Evolutionary conservation across 2,113 vertebrate species (phyloP), one percentile per base, ranked within the genome.

Genomic region (Malurus cyaneus): DNA sequence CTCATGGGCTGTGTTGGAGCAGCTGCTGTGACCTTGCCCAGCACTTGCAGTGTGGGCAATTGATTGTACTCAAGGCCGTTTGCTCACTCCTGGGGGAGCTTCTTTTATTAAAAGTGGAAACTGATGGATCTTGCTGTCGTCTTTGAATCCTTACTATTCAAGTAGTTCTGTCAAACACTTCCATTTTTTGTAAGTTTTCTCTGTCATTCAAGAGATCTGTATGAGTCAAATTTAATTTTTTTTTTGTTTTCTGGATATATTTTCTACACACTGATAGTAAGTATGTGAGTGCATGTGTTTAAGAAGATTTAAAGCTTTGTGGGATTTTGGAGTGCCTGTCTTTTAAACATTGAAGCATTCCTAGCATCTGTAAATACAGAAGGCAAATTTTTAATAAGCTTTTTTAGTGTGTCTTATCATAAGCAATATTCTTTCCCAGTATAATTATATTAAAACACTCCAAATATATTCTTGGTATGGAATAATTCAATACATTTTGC

Each of bases 1-100:
- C 0, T 4, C 24, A 1, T 17, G 0, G 15, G 11, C 62, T 23
- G 25, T 15, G 1, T 34, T 62, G 18, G n/a, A 31, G n/a, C 64
- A 73, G 69, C 72, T 92, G 56, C 77, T 64, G 39, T 70, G 61
- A 89, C 42, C 70, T 87, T 91, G 81, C 61, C 64, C 52, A 47
- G 77, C 56, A 44, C 26, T 71, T 54, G 32, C 56, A 26, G 69
- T 62, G 80, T 56, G 2, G 4, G 34, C 47, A 20, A 18, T 46
- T n/a, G 21, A 9, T 84, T 77, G 36, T 21, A 7, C 31, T 67
- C 1, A 0, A 47, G 41, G 31, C 50, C 8, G 39, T 59, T 91
- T 54, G 12, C 18, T 66, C 1, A 50, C 47, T 92, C 41, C 36
- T 16, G n/a, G 34, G 46, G 50, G 3, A 73, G 18, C 29, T 59